phyloP scores from a whole-genome alignment of 2,797 vertebrate genomes.

The Pseudomugil gertrudae region DNA sequence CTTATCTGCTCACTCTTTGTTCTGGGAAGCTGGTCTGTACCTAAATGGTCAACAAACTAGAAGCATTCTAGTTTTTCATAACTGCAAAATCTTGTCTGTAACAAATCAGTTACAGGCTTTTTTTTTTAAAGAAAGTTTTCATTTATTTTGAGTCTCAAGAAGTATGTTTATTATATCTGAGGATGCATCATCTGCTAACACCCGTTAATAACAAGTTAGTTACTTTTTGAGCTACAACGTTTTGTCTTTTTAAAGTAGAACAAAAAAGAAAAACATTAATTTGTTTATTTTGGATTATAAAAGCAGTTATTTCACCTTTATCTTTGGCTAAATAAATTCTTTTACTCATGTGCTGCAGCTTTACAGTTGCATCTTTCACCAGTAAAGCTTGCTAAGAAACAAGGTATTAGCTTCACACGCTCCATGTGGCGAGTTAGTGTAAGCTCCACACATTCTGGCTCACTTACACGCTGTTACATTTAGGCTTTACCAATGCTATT shows the following conservation, averaged over 20 bases:
- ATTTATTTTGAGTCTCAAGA: background rate
- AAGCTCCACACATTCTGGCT: background rate
- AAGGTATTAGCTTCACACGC: background rate
- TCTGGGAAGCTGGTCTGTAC: conserved; percentile 37
- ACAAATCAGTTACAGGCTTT: background rate
- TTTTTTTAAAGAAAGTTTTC: background rate
- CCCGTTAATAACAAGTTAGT: background rate
- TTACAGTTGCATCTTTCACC: background rate
- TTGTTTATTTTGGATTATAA: background rate
- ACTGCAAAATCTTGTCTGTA: background rate
- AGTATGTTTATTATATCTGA: background rate
- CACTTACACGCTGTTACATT: background rate
- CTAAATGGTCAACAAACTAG: conserved; percentile 19
- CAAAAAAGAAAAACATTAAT: background rate
- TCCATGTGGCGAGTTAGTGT: background rate
- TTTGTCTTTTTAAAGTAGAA: background rate
- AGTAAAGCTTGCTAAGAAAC: background rate
- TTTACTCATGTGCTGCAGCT: too few relatives aligned
- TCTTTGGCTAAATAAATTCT: too few relatives aligned
- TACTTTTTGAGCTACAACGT: background rate
- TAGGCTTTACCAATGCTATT: background rate
- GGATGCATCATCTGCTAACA: background rate
- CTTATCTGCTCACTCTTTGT: conserved; percentile 54
- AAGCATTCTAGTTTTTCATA: too few relatives aligned
- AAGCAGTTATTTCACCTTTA: background rate